These are phyloP conservation scores for Gymnocypris eckloni DNA, from an alignment of 2,797 vertebrate species.

Conservation along the genomic window DNA sequence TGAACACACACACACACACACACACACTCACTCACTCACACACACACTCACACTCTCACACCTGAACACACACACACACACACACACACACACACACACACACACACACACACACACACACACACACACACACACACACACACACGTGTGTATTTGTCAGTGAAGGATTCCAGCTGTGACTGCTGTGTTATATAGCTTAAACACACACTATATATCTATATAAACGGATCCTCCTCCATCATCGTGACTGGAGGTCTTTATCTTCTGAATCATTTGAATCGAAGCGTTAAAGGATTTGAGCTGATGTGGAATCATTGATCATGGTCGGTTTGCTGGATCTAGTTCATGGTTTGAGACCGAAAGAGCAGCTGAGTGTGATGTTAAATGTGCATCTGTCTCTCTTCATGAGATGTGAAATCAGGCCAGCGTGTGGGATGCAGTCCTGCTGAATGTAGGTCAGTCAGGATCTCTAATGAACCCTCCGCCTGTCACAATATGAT, in stretches of 20 bases:
- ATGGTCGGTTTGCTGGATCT: background rate
- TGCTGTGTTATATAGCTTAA: background rate
- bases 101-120: no score
- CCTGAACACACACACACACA: no score
- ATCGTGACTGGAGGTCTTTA: background rate
- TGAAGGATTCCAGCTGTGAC: background rate
- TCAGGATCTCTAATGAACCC: conserved; percentile 45
- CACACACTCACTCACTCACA: no score
- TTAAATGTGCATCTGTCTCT: background rate
- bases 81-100: no score
- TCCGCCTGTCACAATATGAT: background rate
- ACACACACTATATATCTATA: background rate
- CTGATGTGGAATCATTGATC: background rate
- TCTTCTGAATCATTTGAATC: background rate
- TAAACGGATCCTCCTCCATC: background rate
- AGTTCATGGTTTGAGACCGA: background rate
- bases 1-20: no score
- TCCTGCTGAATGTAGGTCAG: conserved; percentile 60
- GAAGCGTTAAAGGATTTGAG: background rate
- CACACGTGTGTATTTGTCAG: background rate
- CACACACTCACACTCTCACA: no score
- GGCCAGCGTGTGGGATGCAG: conserved; percentile 32
- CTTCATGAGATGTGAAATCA: conserved; percentile 47
- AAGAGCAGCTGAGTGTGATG: background rate
- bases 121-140: no score